Percentiles rank a stretch among this genome's conserved stretches.
phyloP scores from a whole-genome alignment of 2,888 invertebrate species.

The Dicranocentrus wangi region DNA sequence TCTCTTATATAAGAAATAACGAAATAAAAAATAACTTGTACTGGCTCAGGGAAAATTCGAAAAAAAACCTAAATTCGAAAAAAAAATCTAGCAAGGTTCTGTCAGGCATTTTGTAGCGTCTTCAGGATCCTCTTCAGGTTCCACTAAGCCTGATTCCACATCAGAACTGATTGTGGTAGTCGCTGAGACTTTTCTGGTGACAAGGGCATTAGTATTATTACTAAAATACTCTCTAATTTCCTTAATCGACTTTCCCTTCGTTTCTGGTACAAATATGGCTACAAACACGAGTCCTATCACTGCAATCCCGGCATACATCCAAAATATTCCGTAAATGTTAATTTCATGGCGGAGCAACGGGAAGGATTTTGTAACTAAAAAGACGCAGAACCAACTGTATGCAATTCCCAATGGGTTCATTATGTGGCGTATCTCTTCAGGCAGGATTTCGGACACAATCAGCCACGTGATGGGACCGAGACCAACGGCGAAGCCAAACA shows the following conservation, averaged over 20 bases:
- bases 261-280: conserved; percentile 69
- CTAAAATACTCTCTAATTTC: conserved; percentile 68
- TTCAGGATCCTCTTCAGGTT: background rate
- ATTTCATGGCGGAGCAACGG: conserved; percentile 65
- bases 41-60: background rate
- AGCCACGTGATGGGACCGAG: conserved; percentile 69
- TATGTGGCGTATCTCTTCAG: conserved; percentile 59
- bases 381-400: conserved; percentile 71
- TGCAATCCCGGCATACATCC: conserved; percentile 60
- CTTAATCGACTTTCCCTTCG: conserved; percentile 62
- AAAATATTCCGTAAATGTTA: conserved; percentile 67
- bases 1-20: no score
- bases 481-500: conserved; percentile 68
- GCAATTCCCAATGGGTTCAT: conserved; percentile 69
- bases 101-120: conserved; percentile 45
- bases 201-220: background rate
- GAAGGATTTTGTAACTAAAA: conserved; percentile 69
- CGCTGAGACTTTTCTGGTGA: conserved; percentile 15
- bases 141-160: background rate
- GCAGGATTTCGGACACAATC: conserved; percentile 65
- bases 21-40: background rate
- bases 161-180: background rate
- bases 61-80: background rate
- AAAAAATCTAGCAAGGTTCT: conserved; percentile 11
- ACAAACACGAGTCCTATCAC: conserved; percentile 65